These are phyloP conservation scores for Dicaeum eximium DNA, from an alignment of 2,113 vertebrate species.

Conservation along the genomic window DNA sequence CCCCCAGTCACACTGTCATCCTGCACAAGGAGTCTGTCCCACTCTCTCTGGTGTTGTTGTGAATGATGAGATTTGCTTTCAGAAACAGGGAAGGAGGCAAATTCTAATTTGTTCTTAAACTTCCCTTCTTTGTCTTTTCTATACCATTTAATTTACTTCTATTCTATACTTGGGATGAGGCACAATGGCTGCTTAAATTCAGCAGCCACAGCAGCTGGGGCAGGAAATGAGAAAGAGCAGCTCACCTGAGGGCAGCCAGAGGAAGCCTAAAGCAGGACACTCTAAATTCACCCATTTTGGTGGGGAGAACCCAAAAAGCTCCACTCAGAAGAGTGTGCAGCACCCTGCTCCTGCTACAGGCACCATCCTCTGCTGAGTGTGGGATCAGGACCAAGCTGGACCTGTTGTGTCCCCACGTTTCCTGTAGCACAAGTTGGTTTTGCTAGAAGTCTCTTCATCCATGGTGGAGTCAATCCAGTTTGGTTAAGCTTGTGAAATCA, in stretches of 20 bases:
- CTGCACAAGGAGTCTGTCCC: background rate
- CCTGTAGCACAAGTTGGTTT: background rate
- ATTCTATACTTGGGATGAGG: background rate
- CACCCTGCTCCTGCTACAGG: background rate
- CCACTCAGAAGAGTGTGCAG: background rate
- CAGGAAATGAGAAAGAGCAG: background rate
- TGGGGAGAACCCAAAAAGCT: background rate
- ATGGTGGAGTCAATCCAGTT: background rate
- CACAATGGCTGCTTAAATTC: background rate
- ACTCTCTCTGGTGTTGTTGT: background rate
- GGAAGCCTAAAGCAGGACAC: background rate
- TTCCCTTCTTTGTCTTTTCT: background rate
- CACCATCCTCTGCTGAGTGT: background rate
- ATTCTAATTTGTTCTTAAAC: background rate
- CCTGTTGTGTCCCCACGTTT: background rate
- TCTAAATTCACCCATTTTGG: background rate
- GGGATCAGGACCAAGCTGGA: background rate
- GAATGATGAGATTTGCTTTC: background rate
- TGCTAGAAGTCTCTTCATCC: conserved; percentile 17
- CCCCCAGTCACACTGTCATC: background rate
- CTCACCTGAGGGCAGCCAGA: background rate
- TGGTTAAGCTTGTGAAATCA: conserved; percentile 21
- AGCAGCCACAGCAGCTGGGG: background rate
- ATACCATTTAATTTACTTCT: background rate
- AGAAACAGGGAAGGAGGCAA: background rate